Evolutionary conservation across 1,140 invertebrate species (phyloP), one percentile per base, ranked within the genome.

Genomic region (Samia ricini): DNA sequence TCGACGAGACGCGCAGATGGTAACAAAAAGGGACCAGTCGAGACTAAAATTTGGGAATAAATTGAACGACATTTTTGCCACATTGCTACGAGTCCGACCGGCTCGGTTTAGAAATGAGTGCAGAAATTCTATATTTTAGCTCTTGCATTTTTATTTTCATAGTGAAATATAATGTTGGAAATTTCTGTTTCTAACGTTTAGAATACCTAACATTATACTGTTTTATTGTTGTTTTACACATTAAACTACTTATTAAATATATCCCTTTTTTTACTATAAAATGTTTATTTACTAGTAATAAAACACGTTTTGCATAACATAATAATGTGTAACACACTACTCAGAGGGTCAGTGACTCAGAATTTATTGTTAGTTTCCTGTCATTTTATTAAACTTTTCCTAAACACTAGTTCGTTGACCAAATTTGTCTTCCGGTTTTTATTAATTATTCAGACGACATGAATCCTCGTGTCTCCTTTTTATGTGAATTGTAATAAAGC

Each of bases 61-160:
- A 85, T 89, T 87, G 87, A 88, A 87, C 83, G 85, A 79, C 83
- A 88, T 89, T 87, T 89, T 89, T 85, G 80, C 80, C 81, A 85
- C 83, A 87, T 85, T 79, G 79, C 74, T 78, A 59, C 68, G 69
- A 67, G 69, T 64, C 61, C 72, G 72, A 74, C 71, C 65, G 63
- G 64, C 60, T 56, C 60, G 63, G 70, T 62, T 62, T 56, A 62
- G 68, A 64, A 69, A 70, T 71, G 61, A 65, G 66, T 56, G 48
- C 33, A 61, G 61, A 64, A 68, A 66, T 62, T 22, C 64, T 12
- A n/a, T n/a, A n/a, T n/a, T n/a, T 68, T 71, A 29, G 52, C 54
- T 60, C 42, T 55, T 60, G 56, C 54, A 56, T 64, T 66, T 29
- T 66, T 56, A 64, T 57, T 42, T 15, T 42, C 15, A 15, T 42